Evolutionary conservation across 2,888 invertebrate species (phyloP).

Genomic region (Tinea semifulvella): DNA sequence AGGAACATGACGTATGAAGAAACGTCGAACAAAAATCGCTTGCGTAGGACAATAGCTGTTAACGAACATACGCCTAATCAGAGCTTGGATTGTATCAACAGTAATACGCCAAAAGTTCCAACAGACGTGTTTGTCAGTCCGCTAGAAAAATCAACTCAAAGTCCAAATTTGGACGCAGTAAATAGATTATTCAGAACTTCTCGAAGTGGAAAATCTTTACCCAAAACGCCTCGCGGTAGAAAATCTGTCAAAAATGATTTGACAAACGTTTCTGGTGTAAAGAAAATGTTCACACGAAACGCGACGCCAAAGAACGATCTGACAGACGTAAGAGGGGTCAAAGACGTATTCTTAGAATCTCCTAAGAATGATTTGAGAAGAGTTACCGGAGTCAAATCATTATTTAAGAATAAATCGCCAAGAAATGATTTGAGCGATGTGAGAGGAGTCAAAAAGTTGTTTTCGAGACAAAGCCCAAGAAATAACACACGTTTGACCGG

Average conservation of each 20-base stretch:
- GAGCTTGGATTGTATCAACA: constrained; percentile 28
- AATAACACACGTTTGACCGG: constrained; percentile 38
- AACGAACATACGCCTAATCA: constrained; percentile 26
- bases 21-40: constrained; percentile 20
- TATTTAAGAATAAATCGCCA: constrained; percentile 31
- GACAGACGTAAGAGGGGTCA: constrained; percentile 43
- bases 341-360: constrained; percentile 32
- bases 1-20: constrained; percentile 32
- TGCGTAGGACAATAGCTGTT: constrained; percentile 27
- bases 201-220: constrained; percentile 31
- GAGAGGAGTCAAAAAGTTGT: constrained; percentile 30
- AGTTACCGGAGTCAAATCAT: constrained; percentile 28
- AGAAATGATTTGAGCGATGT: constrained; percentile 44
- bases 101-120: constrained; percentile 28
- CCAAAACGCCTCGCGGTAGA: constrained; percentile 33
- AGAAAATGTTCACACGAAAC: constrained; percentile 26
- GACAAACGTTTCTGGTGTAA: constrained; percentile 31
- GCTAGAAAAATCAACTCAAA: constrained; percentile 31
- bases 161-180: constrained; percentile 33
- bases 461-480: constrained; percentile 21
- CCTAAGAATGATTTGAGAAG: constrained; percentile 35
- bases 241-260: constrained; percentile 35
- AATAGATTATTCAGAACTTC: constrained; percentile 38
- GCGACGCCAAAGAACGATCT: constrained; percentile 41
- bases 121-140: constrained; percentile 43